phyloP scores from a whole-genome alignment of 1,140 invertebrate genomes.

The Temnothorax nylanderi region DNA sequence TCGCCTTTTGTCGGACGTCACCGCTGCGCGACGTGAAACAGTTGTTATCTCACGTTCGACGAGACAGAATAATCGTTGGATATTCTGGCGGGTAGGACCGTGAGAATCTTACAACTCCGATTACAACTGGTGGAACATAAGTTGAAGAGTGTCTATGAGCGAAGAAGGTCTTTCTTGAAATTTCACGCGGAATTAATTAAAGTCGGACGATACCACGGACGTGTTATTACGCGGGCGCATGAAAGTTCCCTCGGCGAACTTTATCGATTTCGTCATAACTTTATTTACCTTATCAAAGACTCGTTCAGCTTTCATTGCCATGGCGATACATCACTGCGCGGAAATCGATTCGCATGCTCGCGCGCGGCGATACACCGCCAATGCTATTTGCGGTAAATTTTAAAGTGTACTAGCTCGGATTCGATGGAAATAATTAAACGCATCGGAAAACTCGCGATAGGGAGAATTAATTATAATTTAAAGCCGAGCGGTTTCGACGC shows the following conservation, averaged over 20 bases:
- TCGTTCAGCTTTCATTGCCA: conserved; percentile 36
- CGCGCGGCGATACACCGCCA: conserved; percentile 4
- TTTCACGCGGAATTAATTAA: background rate
- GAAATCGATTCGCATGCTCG: conserved; percentile 31
- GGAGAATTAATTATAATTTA: conserved; percentile 52
- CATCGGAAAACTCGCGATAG: conserved; percentile 1
- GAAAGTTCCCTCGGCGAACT: background rate
- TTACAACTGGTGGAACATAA: background rate
- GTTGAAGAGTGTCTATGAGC: background rate
- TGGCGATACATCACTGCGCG: conserved; percentile 37
- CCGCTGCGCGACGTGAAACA: background rate
- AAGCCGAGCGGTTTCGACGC: background rate
- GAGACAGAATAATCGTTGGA: background rate
- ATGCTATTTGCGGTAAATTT: conserved; percentile 34
- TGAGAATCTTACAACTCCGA: background rate
- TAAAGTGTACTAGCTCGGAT: conserved; percentile 13
- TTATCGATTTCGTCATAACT: conserved; percentile 41
- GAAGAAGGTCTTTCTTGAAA: background rate
- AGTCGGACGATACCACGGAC: background rate
- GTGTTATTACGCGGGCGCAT: too few relatives aligned
- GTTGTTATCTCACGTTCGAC: conserved; percentile 10
- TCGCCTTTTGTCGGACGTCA: background rate
- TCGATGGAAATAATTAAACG: conserved; percentile 44
- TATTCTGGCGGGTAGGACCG: background rate
- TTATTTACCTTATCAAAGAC: conserved; percentile 37